phyloP scores from a whole-genome alignment of 2,113 vertebrate genomes.

The Tetraodon nigroviridis region DNA sequence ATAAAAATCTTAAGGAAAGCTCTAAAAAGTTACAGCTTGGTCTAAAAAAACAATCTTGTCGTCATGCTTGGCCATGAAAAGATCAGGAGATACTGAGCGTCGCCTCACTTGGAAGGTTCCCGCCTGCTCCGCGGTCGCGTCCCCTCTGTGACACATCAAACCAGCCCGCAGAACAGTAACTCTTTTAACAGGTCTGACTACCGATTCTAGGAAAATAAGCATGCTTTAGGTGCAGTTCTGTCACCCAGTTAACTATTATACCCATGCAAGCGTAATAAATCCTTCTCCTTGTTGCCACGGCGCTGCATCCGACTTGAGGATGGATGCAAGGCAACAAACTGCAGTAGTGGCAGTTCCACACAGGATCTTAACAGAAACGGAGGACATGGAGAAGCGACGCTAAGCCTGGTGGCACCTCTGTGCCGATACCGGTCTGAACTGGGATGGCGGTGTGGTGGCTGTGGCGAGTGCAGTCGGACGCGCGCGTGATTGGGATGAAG shows the following conservation, averaged over 20 bases:
- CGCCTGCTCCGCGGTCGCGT: slow-evolving; percentile 41
- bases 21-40: slow-evolving; percentile 58
- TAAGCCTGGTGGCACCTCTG: slow-evolving; percentile 36
- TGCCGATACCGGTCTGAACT: slow-evolving; percentile 20
- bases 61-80: slow-evolving; percentile 61
- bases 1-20: slow-evolving; percentile 16
- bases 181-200: slow-evolving; percentile 76
- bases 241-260: slow-evolving; percentile 79
- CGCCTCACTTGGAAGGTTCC: slow-evolving; percentile 43
- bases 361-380: slow-evolving; percentile 46
- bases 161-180: slow-evolving; percentile 68
- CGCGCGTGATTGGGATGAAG: slow-evolving; percentile 61
- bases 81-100: slow-evolving; percentile 41
- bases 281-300: slow-evolving; percentile 67
- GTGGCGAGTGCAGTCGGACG: slow-evolving; percentile 27
- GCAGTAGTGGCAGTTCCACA: slow-evolving; percentile 65
- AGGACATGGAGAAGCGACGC: slow-evolving; percentile 17
- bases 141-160: slow-evolving; percentile 60
- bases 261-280: slow-evolving; percentile 82
- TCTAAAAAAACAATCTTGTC: slow-evolving; percentile 53
- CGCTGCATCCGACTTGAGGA: slow-evolving; percentile 64
- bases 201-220: slow-evolving; percentile 80
- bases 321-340: slow-evolving; percentile 66
- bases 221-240: slow-evolving; percentile 77
- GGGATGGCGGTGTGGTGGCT: slow-evolving; percentile 25